These are phyloP conservation scores for Crocodylus rhombifer DNA, from an alignment of 2,797 vertebrate genomes.

Conservation along the genomic window DNA sequence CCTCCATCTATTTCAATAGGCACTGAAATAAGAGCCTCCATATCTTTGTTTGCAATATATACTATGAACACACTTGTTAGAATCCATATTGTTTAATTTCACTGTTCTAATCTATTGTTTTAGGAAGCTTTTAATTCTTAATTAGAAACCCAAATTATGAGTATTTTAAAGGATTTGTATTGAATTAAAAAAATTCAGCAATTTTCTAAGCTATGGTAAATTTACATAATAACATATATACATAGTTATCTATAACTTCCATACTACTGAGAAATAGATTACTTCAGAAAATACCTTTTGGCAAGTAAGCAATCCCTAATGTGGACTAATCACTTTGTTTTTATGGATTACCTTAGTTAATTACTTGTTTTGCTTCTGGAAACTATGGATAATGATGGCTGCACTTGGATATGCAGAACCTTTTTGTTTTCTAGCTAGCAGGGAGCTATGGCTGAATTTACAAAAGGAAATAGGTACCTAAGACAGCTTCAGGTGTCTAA, in stretches of 20 bases:
- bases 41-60: background rate
- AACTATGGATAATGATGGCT: background rate
- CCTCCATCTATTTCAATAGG: background rate
- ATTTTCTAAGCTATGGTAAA: background rate
- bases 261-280: background rate
- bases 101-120: background rate
- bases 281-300: background rate
- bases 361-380: conserved; percentile 13
- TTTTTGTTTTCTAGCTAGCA: background rate
- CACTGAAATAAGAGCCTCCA: background rate
- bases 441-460: background rate
- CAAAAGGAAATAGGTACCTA: background rate
- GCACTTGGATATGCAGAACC: background rate
- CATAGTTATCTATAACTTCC: background rate
- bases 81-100: background rate
- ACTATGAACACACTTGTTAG: background rate
- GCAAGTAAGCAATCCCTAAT: background rate
- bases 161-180: background rate
- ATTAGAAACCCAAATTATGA: background rate
- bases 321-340: background rate
- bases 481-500: background rate
- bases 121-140: background rate
- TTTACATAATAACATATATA: no score
- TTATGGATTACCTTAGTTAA: conserved; percentile 12
- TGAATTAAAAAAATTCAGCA: background rate